Evolutionary conservation across 2,113 vertebrate genomes (phyloP).

Genomic region (Eulacestoma nigropectus): DNA sequence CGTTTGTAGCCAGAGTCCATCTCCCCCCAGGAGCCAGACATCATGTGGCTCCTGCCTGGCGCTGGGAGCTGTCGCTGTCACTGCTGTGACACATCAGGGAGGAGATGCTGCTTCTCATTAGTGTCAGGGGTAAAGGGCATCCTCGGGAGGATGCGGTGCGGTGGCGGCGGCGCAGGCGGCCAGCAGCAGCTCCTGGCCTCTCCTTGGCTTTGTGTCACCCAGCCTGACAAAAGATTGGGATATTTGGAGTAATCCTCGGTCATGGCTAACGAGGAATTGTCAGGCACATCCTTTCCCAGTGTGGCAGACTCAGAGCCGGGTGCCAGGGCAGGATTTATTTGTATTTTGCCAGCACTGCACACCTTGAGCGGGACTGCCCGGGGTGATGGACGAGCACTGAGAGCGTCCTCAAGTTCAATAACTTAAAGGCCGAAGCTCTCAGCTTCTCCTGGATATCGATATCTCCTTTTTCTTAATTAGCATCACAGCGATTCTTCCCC

Average conservation of each 20-base stretch:
- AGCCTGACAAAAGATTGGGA: not conserved
- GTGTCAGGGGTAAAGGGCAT: not conserved
- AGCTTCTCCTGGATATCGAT: not conserved
- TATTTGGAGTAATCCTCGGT: not conserved
- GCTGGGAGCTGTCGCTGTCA: constrained; percentile 9
- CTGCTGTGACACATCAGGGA: not conserved
- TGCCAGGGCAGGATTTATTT: not conserved
- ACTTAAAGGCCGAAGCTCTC: not conserved
- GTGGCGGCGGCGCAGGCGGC: not conserved
- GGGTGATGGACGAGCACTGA: not conserved
- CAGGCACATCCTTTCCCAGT: not conserved
- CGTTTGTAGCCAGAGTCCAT: not conserved
- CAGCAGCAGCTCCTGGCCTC: not conserved
- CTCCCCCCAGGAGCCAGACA: constrained; percentile 1
- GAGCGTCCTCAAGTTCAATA: not conserved
- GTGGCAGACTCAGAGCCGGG: not conserved
- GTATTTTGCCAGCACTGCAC: not conserved
- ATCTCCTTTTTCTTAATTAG: not conserved
- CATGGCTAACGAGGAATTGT: not conserved
- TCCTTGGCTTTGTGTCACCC: not conserved
- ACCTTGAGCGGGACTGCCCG: not conserved
- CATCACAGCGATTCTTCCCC: not conserved
- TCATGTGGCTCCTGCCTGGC: constrained; percentile 8
- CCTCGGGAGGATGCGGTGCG: not conserved
- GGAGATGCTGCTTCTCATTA: constrained; percentile 32